Base-by-base conservation (phyloP, 23 tunicate species). In the Styela plicata region DNA sequence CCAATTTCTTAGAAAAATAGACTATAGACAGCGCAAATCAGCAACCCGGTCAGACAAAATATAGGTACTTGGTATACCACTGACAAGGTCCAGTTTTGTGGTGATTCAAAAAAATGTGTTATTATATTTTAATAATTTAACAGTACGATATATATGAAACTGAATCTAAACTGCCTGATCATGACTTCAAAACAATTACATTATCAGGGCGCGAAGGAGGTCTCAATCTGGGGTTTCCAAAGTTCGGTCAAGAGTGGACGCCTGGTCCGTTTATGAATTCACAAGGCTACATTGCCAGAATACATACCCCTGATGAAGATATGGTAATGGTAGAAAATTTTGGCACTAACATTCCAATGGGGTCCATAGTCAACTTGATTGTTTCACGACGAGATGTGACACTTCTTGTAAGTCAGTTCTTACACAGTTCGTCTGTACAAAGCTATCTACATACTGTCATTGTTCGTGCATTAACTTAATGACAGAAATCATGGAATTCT, bases 281-380 rank as follows among this genome's bases (percentile, higher is more conserved):
- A 1, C 82, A 84, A 64, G 94, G 94, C n/a, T 78, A 70, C 64
- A 63, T 78, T 5, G 75, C 84, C 17, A 52, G 57, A 19, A 34
- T 89, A 28, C 94, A 89, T 63, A 52, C 69, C 31, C 78, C 88
- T 22, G 85, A 75, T n/a, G 82, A 83, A 10, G 79, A 52, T 24
- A 52, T 69, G 7, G 28, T 33, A 1, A 64, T 63, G 25, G 33
- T 89, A 19, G 37, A 29, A 32, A 69, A 80, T 27, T 3, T 21
- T 1, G 94, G 94, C 2, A 30, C 74, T 32, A 22, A 75, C 21
- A 20, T 84, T 26, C 75, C 82, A 17, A 80, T 87, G 36, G 86
- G 87, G 29, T 36, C 0, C 0, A 44, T 1, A 18, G 66, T 29
- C 66, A 44, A 57, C 33, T 29, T 76, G 10, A 0, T 25, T 7